phyloP scores from a whole-genome alignment of 2,888 invertebrate species.

The Limenitis camilla region DNA sequence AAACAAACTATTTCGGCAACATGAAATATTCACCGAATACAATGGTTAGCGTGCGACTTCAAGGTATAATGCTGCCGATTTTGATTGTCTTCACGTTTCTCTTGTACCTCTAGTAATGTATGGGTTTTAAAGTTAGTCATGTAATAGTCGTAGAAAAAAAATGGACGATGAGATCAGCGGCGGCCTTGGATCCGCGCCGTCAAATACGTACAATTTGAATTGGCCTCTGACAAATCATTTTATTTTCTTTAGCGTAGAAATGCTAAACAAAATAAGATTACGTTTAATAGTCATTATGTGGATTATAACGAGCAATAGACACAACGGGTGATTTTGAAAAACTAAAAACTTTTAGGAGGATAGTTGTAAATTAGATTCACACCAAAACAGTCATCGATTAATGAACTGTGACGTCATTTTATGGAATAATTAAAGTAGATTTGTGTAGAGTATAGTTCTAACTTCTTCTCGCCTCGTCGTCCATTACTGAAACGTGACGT shows the following conservation, averaged over 20 bases:
- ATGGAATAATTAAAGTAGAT: too few species aligned
- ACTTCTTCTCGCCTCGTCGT: too few species aligned
- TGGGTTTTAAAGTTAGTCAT: slow-evolving; percentile 36
- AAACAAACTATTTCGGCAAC: slow-evolving; percentile 44
- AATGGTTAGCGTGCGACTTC: slow-evolving; percentile 43
- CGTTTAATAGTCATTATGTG: too few species aligned
- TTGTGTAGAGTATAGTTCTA: too few species aligned
- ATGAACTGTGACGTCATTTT: too few species aligned
- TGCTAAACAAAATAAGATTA: slow-evolving; percentile 5
- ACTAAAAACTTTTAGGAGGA: too few species aligned
- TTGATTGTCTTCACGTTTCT: slow-evolving; percentile 24
- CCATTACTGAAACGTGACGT: too few species aligned
- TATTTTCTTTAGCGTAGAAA: slow-evolving; percentile 36
- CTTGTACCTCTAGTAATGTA: slow-evolving; percentile 27
- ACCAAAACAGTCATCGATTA: too few species aligned
- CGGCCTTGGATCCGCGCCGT: slow-evolving; percentile 53
- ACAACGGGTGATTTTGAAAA: too few species aligned
- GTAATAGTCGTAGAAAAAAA: slow-evolving; percentile 52
- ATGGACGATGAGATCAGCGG: slow-evolving; percentile 62
- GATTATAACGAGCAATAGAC: too few species aligned
- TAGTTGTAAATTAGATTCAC: too few species aligned
- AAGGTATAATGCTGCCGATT: slow-evolving; percentile 34
- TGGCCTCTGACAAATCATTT: slow-evolving; percentile 45
- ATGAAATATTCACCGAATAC: slow-evolving; percentile 50
- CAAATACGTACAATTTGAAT: slow-evolving; percentile 41